Base-by-base conservation (phyloP, 1,140 invertebrate species). In the Drosophila rhopaloa region DNA sequence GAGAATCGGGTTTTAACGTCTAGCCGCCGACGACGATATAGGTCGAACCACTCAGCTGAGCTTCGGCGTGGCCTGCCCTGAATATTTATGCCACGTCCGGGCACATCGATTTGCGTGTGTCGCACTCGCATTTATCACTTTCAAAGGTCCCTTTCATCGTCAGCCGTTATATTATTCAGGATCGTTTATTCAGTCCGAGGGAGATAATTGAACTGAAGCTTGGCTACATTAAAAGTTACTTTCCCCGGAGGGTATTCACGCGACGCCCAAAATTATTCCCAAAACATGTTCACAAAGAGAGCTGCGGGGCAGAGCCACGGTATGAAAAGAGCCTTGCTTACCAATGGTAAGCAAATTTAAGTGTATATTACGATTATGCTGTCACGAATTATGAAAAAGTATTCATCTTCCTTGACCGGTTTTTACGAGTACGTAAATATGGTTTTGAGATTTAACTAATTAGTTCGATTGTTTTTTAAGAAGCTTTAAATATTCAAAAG, bases 71-170 rank as follows among this genome's bases (percentile, higher is more conserved):
- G 59, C 13, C 40, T 48, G 43, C 13, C 29, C 24, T 24, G 40
- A 9, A 46, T 50, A 57, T 71, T 75, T 51, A 27, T 75, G 53
- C 70, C 41, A 51, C 37, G 50, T 56, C 44, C 48, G 19, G 41
- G 38, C 14, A 29, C 44, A 7, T 32, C 38, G 46, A 38, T 55
- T 55, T 74, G 32, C 19, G 40, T 65, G 44, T 65, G 44, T 51
- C 43, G 24, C 60, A 50, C 47, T 46, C 58, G 14, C 70, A 83
- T 81, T 79, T 83, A 81, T 74, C 75, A 63, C 68, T 68, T 78
- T 75, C 51, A 74, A 65, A 37, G 61, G 75, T 44, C 54, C 44
- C 53, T 71, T 71, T 57, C 75, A 41, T 54, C 41, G 60, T 46
- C 55, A 32, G 48, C 14, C 61, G 37, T 50, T 67, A 24, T 48